Conservation (phyloP, 2,113 vertebrate species). For the Dipodomys ordii region DNA sequence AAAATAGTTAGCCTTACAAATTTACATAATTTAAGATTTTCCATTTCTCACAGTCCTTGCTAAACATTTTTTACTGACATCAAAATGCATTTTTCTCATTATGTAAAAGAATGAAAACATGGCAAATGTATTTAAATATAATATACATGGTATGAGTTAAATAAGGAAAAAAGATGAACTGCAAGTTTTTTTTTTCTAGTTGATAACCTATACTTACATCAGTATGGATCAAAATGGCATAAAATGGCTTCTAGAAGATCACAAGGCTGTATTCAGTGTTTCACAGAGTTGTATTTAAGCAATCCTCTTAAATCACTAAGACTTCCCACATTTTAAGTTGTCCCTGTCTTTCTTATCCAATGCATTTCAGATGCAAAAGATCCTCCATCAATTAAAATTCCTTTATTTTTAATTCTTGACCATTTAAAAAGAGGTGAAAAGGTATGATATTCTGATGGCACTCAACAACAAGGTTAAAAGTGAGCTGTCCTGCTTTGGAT, state of each 20-base stretch:
- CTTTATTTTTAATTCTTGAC: neutral
- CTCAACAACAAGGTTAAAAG: neutral
- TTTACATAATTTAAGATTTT: slow-evolving; percentile 42
- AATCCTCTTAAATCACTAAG: neutral
- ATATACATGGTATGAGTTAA: slow-evolving; percentile 14
- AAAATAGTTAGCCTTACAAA: slow-evolving; percentile 16
- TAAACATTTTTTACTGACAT: slow-evolving; percentile 42
- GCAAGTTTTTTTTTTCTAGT: neutral
- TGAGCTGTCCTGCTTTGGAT: slow-evolving; percentile 27
- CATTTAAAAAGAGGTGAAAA: neutral
- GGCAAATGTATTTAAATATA: slow-evolving; percentile 28
- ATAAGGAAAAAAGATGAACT: neutral
- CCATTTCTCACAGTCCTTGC: neutral
- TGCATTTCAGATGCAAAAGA: neutral
- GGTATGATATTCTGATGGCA: neutral
- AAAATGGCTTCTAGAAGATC: slow-evolving; percentile 3
- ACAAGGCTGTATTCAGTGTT: neutral
- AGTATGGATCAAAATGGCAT: slow-evolving; percentile 4
- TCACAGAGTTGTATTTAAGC: neutral
- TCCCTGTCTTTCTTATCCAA: neutral
- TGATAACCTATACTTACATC: slow-evolving; percentile 5
- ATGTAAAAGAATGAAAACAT: slow-evolving; percentile 34
- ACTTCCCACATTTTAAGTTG: slow-evolving; percentile 17
- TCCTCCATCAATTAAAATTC: neutral
- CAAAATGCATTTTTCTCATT: slow-evolving; percentile 38